These are phyloP conservation scores for Agapornis canus DNA, from an alignment of 2,797 vertebrate genomes.

Conservation along the genomic window DNA sequence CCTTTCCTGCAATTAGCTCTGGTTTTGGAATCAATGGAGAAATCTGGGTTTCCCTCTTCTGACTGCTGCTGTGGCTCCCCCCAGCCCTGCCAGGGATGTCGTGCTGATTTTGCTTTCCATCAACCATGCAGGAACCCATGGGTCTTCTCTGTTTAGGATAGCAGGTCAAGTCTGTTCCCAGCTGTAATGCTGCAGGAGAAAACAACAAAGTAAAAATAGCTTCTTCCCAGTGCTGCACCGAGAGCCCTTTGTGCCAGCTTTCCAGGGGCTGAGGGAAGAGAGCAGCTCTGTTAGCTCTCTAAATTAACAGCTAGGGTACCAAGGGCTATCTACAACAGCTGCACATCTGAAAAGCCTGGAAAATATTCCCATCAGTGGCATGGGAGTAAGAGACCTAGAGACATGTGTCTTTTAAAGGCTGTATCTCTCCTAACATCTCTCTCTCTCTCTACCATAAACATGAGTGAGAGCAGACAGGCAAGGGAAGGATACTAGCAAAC, in stretches of 20 bases:
- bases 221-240: background rate
- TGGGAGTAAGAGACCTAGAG: background rate
- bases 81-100: background rate
- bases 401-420: background rate
- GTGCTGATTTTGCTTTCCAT: background rate
- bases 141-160: background rate
- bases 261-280: background rate
- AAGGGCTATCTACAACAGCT: background rate
- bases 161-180: background rate
- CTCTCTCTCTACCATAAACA: background rate
- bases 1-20: background rate
- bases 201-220: background rate
- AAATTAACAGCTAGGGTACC: background rate
- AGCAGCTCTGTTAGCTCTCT: background rate
- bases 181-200: background rate
- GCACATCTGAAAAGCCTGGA: background rate
- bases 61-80: fast-evolving
- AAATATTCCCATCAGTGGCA: background rate
- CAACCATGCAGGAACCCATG: background rate
- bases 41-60: background rate
- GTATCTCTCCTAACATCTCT: background rate
- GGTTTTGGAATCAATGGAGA: background rate
- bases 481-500: background rate
- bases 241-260: background rate
- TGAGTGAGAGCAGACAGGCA: fast-evolving